Percentiles rank a stretch among this genome's conserved stretches.
Evolutionary conservation across 1,140 invertebrate species (phyloP).

Genomic region (Ips typographus): DNA sequence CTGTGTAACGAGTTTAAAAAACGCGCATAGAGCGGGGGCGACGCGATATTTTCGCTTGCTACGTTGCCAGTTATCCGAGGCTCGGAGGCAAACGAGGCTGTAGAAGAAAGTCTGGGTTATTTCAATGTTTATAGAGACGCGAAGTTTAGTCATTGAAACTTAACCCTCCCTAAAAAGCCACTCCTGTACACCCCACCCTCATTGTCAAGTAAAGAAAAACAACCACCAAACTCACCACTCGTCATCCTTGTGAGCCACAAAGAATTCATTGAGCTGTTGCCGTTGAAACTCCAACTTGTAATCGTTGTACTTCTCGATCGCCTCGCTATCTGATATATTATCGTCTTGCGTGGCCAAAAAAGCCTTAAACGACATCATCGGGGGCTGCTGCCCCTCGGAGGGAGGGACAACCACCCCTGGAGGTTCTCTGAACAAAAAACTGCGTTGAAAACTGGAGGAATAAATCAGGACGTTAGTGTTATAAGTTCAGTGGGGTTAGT

Average conservation of each 20-base stretch:
- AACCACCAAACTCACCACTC: slow-evolving; percentile 78
- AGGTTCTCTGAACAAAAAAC: slow-evolving; percentile 50
- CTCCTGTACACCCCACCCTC: no score
- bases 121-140: not conserved
- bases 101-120: slow-evolving; percentile 50
- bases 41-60: slow-evolving; percentile 35
- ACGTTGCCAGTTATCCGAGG: slow-evolving; percentile 22
- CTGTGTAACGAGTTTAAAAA: slow-evolving; percentile 39
- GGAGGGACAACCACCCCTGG: slow-evolving; percentile 27
- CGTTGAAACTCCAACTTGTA: slow-evolving; percentile 97
- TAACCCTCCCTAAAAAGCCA: no score
- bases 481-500: not conserved
- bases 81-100: slow-evolving; percentile 44
- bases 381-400: slow-evolving; percentile 73
- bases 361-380: slow-evolving; percentile 97
- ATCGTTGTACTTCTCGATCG: slow-evolving; percentile 96
- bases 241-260: slow-evolving; percentile 98
- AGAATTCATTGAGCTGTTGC: slow-evolving; percentile 98
- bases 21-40: slow-evolving; percentile 42
- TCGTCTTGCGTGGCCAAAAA: slow-evolving; percentile 96
- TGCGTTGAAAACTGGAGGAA: slow-evolving; percentile 37
- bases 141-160: not conserved
- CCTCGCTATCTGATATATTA: slow-evolving; percentile 95
- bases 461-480: slow-evolving; percentile 1
- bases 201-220: not conserved